These are phyloP conservation scores for Excalfactoria chinensis DNA, from an alignment of 2,113 vertebrate species.

Conservation along the genomic window DNA sequence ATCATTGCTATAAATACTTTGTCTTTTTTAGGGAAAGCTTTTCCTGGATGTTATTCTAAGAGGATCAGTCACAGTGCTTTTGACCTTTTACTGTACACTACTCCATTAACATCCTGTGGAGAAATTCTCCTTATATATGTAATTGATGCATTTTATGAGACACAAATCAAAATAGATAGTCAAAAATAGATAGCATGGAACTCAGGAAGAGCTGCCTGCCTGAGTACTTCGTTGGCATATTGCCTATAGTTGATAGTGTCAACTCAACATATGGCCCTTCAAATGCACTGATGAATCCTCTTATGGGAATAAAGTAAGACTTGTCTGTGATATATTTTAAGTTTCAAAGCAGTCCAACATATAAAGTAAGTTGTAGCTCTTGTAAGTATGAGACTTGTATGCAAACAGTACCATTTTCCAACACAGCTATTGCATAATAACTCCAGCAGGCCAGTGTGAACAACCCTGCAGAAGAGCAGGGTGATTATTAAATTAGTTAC, in stretches of 20 bases:
- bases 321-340: conserved; percentile 38
- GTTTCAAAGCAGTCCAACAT: conserved; percentile 36
- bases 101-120: conserved; percentile 49
- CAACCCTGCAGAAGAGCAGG: background rate
- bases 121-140: conserved; percentile 38
- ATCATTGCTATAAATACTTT: background rate
- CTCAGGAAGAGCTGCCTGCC: conserved; percentile 21
- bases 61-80: conserved; percentile 33
- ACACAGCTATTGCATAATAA: background rate
- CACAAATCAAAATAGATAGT: conserved; percentile 67
- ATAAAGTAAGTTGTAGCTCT: conserved; percentile 4
- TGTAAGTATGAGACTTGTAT: background rate
- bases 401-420: background rate
- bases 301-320: conserved; percentile 38
- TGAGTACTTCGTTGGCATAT: conserved; percentile 29
- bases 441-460: background rate
- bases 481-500: background rate
- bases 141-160: conserved; percentile 59
- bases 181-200: conserved; percentile 37
- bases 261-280: conserved; percentile 37
- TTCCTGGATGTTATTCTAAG: conserved; percentile 31
- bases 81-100: conserved; percentile 60
- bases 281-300: conserved; percentile 62
- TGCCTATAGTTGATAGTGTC: conserved; percentile 58
- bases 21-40: conserved; percentile 58